phyloP scores from a whole-genome alignment of 2,797 vertebrate species.

The Manis crassicaudata region DNA sequence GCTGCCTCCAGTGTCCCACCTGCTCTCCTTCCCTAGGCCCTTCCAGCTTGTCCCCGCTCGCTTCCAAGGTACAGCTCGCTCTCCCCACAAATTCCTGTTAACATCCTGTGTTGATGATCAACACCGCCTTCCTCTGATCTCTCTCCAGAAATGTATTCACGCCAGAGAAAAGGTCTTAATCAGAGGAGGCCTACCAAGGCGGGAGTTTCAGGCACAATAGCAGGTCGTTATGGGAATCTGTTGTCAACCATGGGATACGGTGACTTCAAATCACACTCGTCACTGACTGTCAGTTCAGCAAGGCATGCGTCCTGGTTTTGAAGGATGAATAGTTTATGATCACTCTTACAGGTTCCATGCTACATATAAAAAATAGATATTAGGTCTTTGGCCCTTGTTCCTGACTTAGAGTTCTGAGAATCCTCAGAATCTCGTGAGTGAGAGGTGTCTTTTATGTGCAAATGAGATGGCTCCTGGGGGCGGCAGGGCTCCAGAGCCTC shows the following conservation, averaged over 20 bases:
- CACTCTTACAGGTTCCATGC: neutral
- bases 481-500: neutral
- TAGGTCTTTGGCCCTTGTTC: neutral
- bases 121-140: neutral
- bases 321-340: neutral
- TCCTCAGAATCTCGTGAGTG: neutral
- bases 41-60: neutral
- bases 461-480: neutral
- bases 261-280: neutral
- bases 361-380: neutral
- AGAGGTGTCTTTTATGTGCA: neutral
- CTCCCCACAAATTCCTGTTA: neutral
- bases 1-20: accelerated
- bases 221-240: neutral
- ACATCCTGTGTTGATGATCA: neutral
- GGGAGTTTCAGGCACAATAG: neutral
- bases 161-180: neutral
- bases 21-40: neutral
- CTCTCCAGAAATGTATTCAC: neutral
- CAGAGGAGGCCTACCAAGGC: neutral
- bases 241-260: neutral
- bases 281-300: neutral
- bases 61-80: neutral
- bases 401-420: neutral
- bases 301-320: neutral